Conservation (phyloP, 1,140 invertebrate genomes). For the Chironomus striatipennis region DNA sequence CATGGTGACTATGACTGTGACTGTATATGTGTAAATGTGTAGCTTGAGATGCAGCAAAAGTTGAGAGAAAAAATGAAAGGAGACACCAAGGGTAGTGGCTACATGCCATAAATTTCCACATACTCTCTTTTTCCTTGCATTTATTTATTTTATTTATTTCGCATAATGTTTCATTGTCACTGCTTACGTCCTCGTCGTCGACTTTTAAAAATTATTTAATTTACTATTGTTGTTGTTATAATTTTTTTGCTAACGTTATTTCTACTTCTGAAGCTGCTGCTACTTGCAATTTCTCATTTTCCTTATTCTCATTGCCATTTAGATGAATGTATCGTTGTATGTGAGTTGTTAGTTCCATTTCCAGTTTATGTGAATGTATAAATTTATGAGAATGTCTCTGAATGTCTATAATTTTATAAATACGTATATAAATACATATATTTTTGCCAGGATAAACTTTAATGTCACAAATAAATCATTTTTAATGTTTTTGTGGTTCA, state of each 20-base stretch:
- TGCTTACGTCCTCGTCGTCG: neutral
- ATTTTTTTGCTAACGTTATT: neutral
- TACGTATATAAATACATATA: neutral
- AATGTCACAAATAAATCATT: conserved; percentile 20
- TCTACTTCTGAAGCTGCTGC: neutral
- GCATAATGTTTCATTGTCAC: conserved; percentile 6
- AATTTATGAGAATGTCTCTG: neutral
- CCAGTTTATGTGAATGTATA: neutral
- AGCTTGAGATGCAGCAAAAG: neutral
- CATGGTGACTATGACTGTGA: neutral
- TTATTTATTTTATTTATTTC: conserved; percentile 14
- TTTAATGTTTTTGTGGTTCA: conserved; percentile 8
- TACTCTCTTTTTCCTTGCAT: neutral
- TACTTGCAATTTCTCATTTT: neutral
- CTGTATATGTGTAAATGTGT: neutral
- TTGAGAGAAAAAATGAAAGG: neutral
- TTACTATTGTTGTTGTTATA: neutral
- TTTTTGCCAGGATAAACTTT: conserved; percentile 9
- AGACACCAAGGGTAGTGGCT: neutral
- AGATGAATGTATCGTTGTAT: neutral
- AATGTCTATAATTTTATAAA: neutral
- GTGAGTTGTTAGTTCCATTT: neutral
- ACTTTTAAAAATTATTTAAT: neutral
- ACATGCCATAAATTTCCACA: neutral
- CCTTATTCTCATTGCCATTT: neutral